Evolutionary conservation across 2,888 invertebrate species (phyloP), one percentile per base, ranked within the genome.

Genomic region (Nomada ferruginata): DNA sequence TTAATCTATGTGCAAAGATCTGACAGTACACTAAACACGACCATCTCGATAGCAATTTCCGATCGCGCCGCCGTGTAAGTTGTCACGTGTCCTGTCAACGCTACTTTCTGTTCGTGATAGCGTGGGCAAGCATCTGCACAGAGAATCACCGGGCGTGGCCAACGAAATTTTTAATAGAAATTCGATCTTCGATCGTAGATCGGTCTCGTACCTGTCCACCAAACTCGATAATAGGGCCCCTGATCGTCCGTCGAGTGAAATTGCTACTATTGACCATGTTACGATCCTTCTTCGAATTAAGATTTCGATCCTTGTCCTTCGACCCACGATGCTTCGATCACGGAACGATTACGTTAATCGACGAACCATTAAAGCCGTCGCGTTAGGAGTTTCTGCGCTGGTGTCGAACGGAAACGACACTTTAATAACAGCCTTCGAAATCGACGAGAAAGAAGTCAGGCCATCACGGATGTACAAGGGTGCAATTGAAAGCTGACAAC

Each of bases 1-100:
- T 65, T 82, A 88, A 87, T 87, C 88, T 82, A 52, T 72, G 44
- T 15, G 20, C 66, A n/a, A 65, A 55, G 77, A 84, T 86, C 87
- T 82, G 61, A 47, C 20, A 63, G 66, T 42, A 44, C 44, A 66
- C 60, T 73, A 80, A 83, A 85, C 79, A 73, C 61, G 78, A 70
- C 61, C 69, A 59, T 60, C 81, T 73, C 60, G 86, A 84, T 87
- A 59, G 77, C 82, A 79, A 86, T 80, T 82, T 80, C 80, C 75
- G 82, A 88, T 84, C 79, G 76, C 66, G 81, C 75, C 73, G 66
- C 57, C 60, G 10, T 75, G 76, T 72, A 52, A 52, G 73, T 68
- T 61, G 70, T 55, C 73, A 74, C 64, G 76, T 72, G 79, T 60
- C 61, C 66, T 63, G 71, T 79, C 76, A 63, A 60, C 73, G 59